These are phyloP conservation scores for Macaria liturata DNA, from an alignment of 2,888 invertebrate species.

Conservation along the genomic window DNA sequence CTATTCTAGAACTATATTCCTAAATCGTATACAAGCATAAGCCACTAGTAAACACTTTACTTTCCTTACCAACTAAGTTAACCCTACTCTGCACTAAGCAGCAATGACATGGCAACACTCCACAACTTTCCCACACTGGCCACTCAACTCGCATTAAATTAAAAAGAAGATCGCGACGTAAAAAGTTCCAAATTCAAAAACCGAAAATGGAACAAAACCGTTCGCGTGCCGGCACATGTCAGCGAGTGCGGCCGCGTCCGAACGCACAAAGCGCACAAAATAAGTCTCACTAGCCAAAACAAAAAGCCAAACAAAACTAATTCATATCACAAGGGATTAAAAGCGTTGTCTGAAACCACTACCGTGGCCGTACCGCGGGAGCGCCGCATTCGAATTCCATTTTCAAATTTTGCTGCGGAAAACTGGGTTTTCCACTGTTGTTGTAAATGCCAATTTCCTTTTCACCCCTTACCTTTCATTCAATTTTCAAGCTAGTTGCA, in stretches of 20 bases:
- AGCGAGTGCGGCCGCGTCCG: constrained; percentile 70
- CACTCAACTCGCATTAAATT: constrained; percentile 31
- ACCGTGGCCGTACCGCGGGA: constrained; percentile 26
- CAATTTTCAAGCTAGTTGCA: constrained; percentile 45
- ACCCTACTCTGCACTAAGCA: background rate
- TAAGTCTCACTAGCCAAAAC: constrained; percentile 39
- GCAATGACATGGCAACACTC: constrained; percentile 6
- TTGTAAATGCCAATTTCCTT: constrained; percentile 81
- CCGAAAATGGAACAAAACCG: constrained; percentile 70
- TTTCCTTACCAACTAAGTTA: constrained; percentile 1
- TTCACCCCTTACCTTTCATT: constrained; percentile 42
- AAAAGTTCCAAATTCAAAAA: constrained; percentile 54
- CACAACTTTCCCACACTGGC: constrained; percentile 30
- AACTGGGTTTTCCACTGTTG: constrained; percentile 79
- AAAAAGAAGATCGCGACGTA: constrained; percentile 56
- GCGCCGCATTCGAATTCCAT: constrained; percentile 64
- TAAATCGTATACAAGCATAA: constrained; percentile 4
- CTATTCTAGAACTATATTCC: constrained; percentile 2
- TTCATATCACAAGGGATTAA: constrained; percentile 41
- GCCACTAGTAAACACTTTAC: constrained; percentile 2
- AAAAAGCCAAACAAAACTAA: constrained; percentile 33
- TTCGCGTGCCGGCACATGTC: constrained; percentile 79
- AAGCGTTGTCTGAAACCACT: constrained; percentile 36
- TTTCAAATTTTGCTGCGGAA: constrained; percentile 77
- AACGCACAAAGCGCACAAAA: constrained; percentile 58